These are phyloP conservation scores for Drosophila meridionalis DNA, from an alignment of 2,888 invertebrate species.

Conservation along the genomic window DNA sequence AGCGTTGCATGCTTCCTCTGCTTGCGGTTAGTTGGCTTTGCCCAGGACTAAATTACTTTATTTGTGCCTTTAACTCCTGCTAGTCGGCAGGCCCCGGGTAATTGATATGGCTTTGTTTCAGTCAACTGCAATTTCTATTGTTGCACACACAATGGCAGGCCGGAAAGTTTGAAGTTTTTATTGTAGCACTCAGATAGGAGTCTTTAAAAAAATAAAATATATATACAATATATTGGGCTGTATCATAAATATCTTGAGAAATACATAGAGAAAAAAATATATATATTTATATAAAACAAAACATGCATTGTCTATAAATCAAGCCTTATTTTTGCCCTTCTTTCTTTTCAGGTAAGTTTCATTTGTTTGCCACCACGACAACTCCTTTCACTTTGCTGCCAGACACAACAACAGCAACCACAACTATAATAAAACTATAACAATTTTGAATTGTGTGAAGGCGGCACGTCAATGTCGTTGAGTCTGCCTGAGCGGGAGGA, in stretches of 20 bases:
- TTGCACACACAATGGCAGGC: constrained; percentile 19
- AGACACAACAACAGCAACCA: constrained; percentile 52
- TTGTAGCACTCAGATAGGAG: not conserved
- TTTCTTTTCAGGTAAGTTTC: constrained; percentile 67
- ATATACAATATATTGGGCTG: constrained; percentile 33
- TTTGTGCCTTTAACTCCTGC: constrained; percentile 19
- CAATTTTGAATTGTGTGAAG: constrained; percentile 78
- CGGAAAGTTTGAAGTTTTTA: constrained; percentile 8
- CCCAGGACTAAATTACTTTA: constrained; percentile 73
- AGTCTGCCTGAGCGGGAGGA: constrained; percentile 5
- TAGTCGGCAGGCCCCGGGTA: constrained; percentile 49
- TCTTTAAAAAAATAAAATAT: constrained; percentile 19
- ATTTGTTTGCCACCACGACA: constrained; percentile 49
- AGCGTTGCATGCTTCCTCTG: constrained; percentile 59
- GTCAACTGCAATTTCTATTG: constrained; percentile 29
- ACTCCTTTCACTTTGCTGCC: constrained; percentile 69
- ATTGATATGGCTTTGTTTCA: constrained; percentile 73
- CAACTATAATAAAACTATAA: constrained; percentile 26
- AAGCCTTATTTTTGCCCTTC: constrained; percentile 61
- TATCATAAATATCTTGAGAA: constrained; percentile 38
- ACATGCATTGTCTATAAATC: constrained; percentile 67
- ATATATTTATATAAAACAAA: constrained; percentile 6
- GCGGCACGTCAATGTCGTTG: constrained; percentile 71
- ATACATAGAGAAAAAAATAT: constrained; percentile 8
- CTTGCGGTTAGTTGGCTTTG: constrained; percentile 72